Evolutionary conservation across 1,140 invertebrate genomes (phyloP), one percentile per base, ranked within the genome.

Genomic region (Ceratosolen solmsi): DNA sequence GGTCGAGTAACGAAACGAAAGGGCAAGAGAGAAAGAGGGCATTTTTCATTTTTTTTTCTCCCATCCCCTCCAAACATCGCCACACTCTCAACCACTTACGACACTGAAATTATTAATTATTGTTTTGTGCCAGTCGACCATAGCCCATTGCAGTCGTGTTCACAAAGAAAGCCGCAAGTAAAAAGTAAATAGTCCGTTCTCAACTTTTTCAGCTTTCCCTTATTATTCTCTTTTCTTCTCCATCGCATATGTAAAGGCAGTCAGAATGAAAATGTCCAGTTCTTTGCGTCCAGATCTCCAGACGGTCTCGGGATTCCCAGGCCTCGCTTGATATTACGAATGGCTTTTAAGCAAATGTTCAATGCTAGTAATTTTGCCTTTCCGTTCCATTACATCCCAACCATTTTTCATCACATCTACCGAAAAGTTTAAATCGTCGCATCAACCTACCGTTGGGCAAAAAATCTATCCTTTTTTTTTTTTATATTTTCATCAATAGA

Each of bases 21-120:
- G 60, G 20, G 54, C 5, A 17, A 58, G 54, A 58, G 54, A 58
- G 54, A 58, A 9, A 68, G 25, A 38, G 25, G 7, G 25, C 56
- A 60, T 75, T 76, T 73, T 74, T 71, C 77, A 25, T 70, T 80
- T 82, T 80, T 73, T 65, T 51, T n/a, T 58, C 20, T 73, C 36
- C 38, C 75, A 30, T 74, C 58, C 74, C 83, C 84, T 80, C n/a
- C n/a, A n/a, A n/a, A 82, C 80, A 1, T 22, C 15, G 11, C 70
- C 70, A 1, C 25, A 3, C 13, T 27, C 25, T n/a, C 2, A 80
- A 79, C 78, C 68, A 78, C 86, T 87, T 86, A 86, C 84, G 86
- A 86, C 87, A 86, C 87, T 88, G 85, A 65, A 89, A 89, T 88
- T 88, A 88, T 88, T 88, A 89, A 89, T 88, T 87, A 88, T 81